phyloP scores from a whole-genome alignment of 2,797 vertebrate genomes.

The Epinephelus coioides region DNA sequence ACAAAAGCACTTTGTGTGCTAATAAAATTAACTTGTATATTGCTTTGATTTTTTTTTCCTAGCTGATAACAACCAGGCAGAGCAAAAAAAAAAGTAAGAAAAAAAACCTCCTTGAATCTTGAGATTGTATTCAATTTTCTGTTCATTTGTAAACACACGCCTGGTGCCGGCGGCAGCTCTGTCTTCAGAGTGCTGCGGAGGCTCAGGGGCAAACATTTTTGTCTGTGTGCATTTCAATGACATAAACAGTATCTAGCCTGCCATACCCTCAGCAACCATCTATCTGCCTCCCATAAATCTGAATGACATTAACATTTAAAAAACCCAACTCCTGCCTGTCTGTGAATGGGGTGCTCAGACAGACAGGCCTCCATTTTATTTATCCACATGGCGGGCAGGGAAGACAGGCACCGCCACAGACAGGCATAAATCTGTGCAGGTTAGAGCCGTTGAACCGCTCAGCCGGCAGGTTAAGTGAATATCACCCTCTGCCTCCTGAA shows the following conservation, averaged over 20 bases:
- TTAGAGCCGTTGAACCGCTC: constrained; percentile 50
- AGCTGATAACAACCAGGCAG: constrained; percentile 35
- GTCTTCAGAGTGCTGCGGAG: constrained; percentile 43
- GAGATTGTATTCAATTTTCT: constrained; percentile 43
- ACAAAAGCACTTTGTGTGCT: constrained; percentile 74
- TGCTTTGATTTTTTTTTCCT: constrained; percentile 40
- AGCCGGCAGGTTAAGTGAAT: constrained; percentile 81
- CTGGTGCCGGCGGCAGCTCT: constrained; percentile 24
- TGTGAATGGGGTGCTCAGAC: constrained; percentile 51
- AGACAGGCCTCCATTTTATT: constrained; percentile 72
- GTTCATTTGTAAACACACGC: constrained; percentile 36
- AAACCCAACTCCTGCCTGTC: constrained; percentile 45
- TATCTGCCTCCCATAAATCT: constrained; percentile 78
- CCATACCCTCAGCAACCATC: constrained; percentile 64
- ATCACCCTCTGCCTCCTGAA: constrained; percentile 67
- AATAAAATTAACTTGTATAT: constrained; percentile 71
- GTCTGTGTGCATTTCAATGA: constrained; percentile 73
- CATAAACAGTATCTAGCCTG: constrained; percentile 68
- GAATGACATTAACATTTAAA: constrained; percentile 84
- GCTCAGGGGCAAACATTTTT: constrained; percentile 64
- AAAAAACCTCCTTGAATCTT: constrained; percentile 22
- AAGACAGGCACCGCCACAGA: constrained; percentile 40
- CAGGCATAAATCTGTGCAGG: constrained; percentile 74
- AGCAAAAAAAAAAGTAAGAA: constrained; percentile 8
- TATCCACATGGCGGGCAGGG: constrained; percentile 40